Evolutionary conservation across 2,888 invertebrate species (phyloP).

Genomic region (Stenchaetothrips biformis): DNA sequence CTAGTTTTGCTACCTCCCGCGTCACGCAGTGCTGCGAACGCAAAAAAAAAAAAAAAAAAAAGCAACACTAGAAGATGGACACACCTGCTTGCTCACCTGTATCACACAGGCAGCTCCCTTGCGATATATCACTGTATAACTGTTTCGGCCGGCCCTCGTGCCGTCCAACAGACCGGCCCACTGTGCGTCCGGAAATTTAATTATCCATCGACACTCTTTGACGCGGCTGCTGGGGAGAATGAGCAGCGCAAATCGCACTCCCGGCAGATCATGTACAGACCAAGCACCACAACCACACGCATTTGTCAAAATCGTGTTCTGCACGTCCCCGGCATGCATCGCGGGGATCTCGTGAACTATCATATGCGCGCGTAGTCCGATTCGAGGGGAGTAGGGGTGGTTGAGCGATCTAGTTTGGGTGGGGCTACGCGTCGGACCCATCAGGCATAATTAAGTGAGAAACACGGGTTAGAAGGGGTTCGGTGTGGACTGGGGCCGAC

Average conservation of each 20-base stretch:
- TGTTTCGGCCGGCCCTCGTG: too few relatives aligned
- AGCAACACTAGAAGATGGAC: not conserved
- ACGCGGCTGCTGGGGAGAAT: too few relatives aligned
- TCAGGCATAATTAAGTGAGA: not conserved
- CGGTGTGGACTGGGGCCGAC: not conserved
- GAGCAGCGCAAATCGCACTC: too few relatives aligned
- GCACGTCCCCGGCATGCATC: not conserved
- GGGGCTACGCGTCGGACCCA: not conserved
- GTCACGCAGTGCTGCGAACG: not conserved
- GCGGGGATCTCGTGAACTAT: too few relatives aligned
- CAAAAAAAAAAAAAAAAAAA: not conserved
- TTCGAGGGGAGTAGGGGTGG: not conserved
- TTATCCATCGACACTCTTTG: too few relatives aligned
- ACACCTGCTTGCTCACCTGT: too few relatives aligned
- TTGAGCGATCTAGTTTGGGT: not conserved
- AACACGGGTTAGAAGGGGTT: not conserved
- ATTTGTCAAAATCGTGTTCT: not conserved
- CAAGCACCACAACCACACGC: not conserved
- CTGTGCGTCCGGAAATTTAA: too few relatives aligned
- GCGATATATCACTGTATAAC: too few relatives aligned
- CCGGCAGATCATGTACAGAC: not conserved
- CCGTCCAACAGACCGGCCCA: too few relatives aligned
- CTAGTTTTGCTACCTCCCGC: not conserved
- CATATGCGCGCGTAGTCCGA: not conserved
- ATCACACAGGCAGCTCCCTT: too few relatives aligned